Percentiles rank a stretch among this genome's conserved stretches.
Evolutionary conservation across 2,797 vertebrate species (phyloP).

Genomic region (Trichosurus vulpecula): DNA sequence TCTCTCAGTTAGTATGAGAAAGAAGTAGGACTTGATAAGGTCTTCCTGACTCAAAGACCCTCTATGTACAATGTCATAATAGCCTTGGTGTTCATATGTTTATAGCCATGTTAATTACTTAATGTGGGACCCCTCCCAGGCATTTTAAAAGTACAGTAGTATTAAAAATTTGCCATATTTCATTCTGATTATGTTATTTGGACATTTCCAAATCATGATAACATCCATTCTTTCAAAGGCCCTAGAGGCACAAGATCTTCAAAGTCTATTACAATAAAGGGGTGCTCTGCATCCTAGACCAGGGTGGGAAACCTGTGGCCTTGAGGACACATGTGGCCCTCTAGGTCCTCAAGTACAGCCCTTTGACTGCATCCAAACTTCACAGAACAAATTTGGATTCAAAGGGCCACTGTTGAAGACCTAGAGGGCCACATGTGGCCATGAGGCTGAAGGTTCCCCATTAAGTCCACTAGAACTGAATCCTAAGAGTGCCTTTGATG

Average conservation of each 20-base stretch:
- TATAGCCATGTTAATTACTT: neutral
- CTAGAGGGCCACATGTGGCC: too few relatives aligned
- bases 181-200: neutral
- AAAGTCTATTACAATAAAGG: neutral
- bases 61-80: neutral
- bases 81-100: neutral
- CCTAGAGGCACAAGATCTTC: neutral
- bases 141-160: neutral
- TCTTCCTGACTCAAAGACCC: neutral
- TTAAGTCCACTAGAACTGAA: neutral
- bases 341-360: too few relatives aligned
- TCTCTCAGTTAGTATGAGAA: neutral
- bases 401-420: too few relatives aligned
- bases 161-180: neutral
- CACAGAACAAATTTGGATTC: too few relatives aligned
- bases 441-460: too few relatives aligned
- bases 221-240: neutral
- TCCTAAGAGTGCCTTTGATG: neutral
- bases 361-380: too few relatives aligned
- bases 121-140: neutral
- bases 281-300: neutral
- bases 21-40: neutral
- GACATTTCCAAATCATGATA: neutral
- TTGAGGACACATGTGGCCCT: too few relatives aligned
- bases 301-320: too few relatives aligned